A percentile compares a stretch with the other conserved stretches of the same genome.
phyloP scores from a whole-genome alignment of 2,888 invertebrate genomes.

The Apamea anceps region DNA sequence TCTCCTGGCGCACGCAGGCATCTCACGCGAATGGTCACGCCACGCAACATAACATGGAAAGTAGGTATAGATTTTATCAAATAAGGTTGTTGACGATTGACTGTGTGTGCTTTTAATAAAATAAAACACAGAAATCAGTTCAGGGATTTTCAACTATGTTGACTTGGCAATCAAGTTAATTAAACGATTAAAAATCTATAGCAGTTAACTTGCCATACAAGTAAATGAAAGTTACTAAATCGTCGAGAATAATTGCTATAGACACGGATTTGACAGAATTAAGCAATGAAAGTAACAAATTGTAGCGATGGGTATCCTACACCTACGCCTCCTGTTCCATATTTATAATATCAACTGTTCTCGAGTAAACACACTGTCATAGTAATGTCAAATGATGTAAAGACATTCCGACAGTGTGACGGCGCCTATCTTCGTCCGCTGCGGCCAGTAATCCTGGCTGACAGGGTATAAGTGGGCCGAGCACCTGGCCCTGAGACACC shows the following conservation, averaged over 20 bases:
- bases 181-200: conserved; percentile 5
- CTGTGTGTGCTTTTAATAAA: conserved; percentile 45
- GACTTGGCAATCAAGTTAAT: background rate
- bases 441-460: conserved; percentile 76
- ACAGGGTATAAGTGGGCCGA: conserved; percentile 70
- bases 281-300: conserved; percentile 15
- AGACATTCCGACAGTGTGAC: conserved; percentile 68
- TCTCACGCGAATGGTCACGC: conserved; percentile 79
- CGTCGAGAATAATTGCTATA: background rate
- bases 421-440: conserved; percentile 70
- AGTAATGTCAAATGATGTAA: conserved; percentile 39
- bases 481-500: conserved; percentile 79
- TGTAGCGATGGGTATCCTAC: conserved; percentile 7
- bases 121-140: conserved; percentile 43
- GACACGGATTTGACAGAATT: background rate
- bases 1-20: conserved; percentile 78
- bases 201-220: background rate
- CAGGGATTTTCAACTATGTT: conserved; percentile 47
- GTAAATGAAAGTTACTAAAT: conserved; percentile 2
- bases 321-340: conserved; percentile 17
- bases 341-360: conserved; percentile 25
- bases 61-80: conserved; percentile 67
- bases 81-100: conserved; percentile 61
- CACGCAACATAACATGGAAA: conserved; percentile 73
- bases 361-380: conserved; percentile 27